Conservation (phyloP, 2,797 vertebrate genomes). For the Cossypha dichroa region DNA sequence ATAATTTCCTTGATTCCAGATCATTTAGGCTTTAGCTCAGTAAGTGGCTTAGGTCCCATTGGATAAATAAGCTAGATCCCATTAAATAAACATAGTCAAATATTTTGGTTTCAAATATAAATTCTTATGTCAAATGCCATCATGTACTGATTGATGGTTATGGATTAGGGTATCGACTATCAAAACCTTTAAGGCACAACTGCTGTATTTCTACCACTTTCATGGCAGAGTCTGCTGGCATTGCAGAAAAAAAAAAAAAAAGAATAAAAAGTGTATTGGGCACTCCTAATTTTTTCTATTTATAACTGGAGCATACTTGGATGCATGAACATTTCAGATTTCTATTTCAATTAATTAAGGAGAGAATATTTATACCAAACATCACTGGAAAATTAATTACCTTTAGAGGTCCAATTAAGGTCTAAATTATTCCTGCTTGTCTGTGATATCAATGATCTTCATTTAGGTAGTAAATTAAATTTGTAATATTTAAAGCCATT, state of each 20-base stretch:
- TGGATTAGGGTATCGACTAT: background rate
- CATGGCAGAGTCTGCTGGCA: background rate
- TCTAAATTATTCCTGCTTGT: slow-evolving; percentile 30
- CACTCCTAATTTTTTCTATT: background rate
- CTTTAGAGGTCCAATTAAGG: slow-evolving; percentile 16
- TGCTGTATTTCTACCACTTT: background rate
- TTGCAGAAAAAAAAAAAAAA: background rate
- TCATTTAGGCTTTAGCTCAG: background rate
- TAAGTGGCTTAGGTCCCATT: background rate
- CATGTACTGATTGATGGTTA: background rate
- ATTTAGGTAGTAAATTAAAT: slow-evolving; percentile 30
- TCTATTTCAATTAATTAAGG: slow-evolving; percentile 15
- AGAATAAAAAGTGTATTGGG: background rate
- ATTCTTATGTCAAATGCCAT: background rate
- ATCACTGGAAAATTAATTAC: slow-evolving; percentile 36
- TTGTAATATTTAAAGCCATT: slow-evolving; percentile 40
- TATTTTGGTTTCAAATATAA: background rate
- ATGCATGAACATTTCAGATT: background rate
- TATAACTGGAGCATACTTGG: background rate
- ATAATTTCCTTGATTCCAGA: background rate
- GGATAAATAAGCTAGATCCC: background rate
- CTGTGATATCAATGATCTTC: slow-evolving; percentile 1
- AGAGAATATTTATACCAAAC: slow-evolving; percentile 25
- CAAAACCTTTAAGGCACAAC: background rate
- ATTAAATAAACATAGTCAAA: background rate